Percentiles rank a stretch among this genome's conserved stretches.
phyloP scores from a whole-genome alignment of 2,113 vertebrate species.

The Vombatus ursinus region DNA sequence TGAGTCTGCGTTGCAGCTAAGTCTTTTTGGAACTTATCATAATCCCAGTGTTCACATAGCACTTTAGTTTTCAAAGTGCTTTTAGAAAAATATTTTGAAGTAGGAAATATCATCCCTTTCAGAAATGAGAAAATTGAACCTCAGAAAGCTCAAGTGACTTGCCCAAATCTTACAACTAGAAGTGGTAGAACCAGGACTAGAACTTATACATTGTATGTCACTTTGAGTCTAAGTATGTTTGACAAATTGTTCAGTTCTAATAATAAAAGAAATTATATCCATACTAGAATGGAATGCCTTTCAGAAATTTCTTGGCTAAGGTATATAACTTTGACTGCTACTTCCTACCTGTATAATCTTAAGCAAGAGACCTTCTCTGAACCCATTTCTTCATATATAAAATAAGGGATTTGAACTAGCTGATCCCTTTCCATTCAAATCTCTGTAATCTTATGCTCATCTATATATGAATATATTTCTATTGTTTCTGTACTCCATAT shows the following conservation, averaged over 20 bases:
- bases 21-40: constrained; percentile 13
- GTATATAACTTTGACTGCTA: not conserved
- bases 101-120: not conserved
- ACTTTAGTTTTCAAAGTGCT: not conserved
- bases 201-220: not conserved
- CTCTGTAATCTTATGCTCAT: not conserved
- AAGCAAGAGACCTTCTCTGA: not conserved
- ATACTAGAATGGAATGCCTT: not conserved
- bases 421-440: not conserved
- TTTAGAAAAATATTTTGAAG: not conserved
- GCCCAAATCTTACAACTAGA: not conserved
- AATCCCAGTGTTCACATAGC: not conserved
- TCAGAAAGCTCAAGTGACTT: not conserved
- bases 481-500: not conserved
- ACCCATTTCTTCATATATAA: not conserved
- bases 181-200: not conserved
- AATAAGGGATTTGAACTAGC: not conserved
- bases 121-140: not conserved
- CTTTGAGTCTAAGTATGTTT: not conserved
- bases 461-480: not conserved
- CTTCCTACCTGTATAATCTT: not conserved
- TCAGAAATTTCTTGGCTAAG: not conserved
- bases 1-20: not conserved
- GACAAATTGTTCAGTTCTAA: not conserved
- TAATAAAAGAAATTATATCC: not conserved